phyloP scores from a whole-genome alignment of 2,113 vertebrate genomes.

The Noturus placidus region DNA sequence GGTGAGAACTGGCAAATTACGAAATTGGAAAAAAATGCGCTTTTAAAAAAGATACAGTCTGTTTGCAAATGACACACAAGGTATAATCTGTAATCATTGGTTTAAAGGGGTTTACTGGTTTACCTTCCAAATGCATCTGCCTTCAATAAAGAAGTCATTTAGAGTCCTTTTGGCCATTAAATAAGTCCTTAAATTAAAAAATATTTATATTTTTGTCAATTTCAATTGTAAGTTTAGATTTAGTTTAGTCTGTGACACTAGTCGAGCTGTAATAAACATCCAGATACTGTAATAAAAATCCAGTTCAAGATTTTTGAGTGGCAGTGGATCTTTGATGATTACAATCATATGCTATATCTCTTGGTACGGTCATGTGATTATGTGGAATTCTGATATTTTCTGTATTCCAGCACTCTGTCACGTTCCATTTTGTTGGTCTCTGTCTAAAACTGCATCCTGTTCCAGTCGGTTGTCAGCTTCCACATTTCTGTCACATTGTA shows the following conservation, averaged over 20 bases:
- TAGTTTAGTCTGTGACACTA: neutral
- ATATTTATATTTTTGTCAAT: neutral
- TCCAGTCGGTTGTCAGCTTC: slow-evolving; percentile 62
- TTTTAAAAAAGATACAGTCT: neutral
- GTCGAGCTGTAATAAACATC: neutral
- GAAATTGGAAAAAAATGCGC: neutral
- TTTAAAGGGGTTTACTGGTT: neutral
- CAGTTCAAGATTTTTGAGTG: neutral
- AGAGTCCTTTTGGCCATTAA: neutral
- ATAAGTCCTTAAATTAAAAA: neutral
- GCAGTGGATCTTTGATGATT: slow-evolving; percentile 35
- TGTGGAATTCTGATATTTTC: slow-evolving; percentile 56
- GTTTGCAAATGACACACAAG: neutral
- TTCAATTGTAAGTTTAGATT: neutral
- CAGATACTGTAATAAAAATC: neutral
- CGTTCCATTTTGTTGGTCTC: slow-evolving; percentile 56
- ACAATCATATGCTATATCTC: slow-evolving; percentile 60
- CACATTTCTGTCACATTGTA: slow-evolving; percentile 63
- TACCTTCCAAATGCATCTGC: neutral
- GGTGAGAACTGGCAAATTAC: neutral
- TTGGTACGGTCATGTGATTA: slow-evolving; percentile 61
- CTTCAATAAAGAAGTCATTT: neutral
- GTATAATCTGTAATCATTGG: neutral
- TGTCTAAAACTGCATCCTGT: slow-evolving; percentile 60
- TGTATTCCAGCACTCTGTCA: slow-evolving; percentile 65